Evolutionary conservation across 2,888 invertebrate genomes (phyloP).

Genomic region (Tetranychus truncatus): DNA sequence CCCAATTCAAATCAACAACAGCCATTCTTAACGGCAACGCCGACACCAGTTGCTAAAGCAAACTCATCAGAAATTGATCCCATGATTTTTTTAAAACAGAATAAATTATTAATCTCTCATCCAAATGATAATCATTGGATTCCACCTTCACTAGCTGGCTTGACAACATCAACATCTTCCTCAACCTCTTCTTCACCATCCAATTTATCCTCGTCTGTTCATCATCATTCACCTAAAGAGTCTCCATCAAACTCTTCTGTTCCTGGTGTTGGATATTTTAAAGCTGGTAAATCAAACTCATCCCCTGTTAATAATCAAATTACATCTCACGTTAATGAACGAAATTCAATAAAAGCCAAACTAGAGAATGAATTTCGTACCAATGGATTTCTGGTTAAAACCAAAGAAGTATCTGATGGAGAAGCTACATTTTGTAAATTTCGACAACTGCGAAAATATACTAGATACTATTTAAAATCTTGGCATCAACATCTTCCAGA

Average conservation of each 20-base stretch:
- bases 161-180: background rate
- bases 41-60: background rate
- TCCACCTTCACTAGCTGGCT: background rate
- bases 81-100: background rate
- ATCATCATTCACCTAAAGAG: background rate
- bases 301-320: background rate
- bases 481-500: conserved; percentile 75
- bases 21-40: background rate
- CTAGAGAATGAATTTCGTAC: conserved; percentile 79
- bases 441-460: conserved; percentile 69
- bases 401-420: conserved; percentile 74
- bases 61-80: background rate
- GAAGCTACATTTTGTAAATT: conserved; percentile 88
- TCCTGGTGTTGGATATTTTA: background rate
- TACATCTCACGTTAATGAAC: background rate
- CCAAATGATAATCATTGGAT: background rate
- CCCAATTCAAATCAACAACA: background rate
- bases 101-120: background rate
- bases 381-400: conserved; percentile 77
- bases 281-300: background rate
- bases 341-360: conserved; percentile 47
- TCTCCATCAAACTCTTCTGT: background rate
- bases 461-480: conserved; percentile 69
- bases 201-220: background rate
- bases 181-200: background rate